Percentiles rank a stretch among this genome's conserved stretches.
Evolutionary conservation across 2,797 vertebrate species (phyloP).

Genomic region (Danio choprae): DNA sequence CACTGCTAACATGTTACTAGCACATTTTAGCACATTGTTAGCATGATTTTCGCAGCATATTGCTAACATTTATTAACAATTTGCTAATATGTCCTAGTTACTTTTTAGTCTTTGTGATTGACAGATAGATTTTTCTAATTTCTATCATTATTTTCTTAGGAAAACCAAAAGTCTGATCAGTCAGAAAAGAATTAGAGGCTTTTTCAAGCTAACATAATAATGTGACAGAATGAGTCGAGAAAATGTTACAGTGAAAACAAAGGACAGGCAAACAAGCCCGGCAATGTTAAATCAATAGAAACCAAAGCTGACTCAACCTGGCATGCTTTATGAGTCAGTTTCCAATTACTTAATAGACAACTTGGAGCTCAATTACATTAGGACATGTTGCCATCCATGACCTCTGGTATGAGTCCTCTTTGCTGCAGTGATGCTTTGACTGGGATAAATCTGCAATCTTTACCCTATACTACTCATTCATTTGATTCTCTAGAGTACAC

Average conservation of each 20-base stretch:
- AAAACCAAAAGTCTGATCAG: no score
- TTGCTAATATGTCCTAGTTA: no score
- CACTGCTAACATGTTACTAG: no score
- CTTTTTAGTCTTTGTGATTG: no score
- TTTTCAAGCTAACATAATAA: background rate
- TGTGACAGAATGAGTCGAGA: background rate
- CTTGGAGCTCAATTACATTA: background rate
- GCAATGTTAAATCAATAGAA: constrained; percentile 53
- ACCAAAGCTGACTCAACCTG: constrained; percentile 47
- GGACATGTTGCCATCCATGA: background rate
- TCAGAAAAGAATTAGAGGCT: no score
- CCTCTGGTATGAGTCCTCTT: background rate
- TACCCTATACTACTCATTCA: constrained; percentile 3
- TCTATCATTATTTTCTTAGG: no score
- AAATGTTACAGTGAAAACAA: background rate
- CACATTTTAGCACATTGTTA: no score
- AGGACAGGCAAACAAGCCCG: constrained; percentile 23
- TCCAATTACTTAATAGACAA: constrained; percentile 69
- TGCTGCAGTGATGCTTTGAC: constrained; percentile 3
- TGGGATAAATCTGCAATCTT: background rate
- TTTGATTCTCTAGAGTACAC: background rate
- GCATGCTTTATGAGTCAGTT: constrained; percentile 50
- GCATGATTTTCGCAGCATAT: no score
- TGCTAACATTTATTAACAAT: no score
- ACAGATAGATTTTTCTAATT: no score